Conservation (phyloP, 1,140 invertebrate genomes). For the Trachelipus rathkii region DNA sequence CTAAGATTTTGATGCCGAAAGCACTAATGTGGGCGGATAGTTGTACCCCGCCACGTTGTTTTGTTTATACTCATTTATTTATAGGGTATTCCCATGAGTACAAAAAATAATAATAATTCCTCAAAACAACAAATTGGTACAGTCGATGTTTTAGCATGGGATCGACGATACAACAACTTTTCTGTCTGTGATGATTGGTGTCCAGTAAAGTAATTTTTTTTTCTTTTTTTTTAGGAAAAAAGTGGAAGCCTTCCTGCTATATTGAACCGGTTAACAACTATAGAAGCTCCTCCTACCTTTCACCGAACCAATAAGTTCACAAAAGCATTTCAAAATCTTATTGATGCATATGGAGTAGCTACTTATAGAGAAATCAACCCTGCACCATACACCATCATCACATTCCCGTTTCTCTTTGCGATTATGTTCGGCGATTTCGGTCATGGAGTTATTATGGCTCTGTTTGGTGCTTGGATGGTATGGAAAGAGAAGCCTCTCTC, state of each 20-base stretch:
- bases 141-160: too few relatives aligned
- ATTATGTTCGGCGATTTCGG: conserved; percentile 98
- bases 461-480: conserved; percentile 62
- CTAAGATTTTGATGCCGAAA: too few relatives aligned
- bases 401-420: conserved; percentile 95
- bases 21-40: too few relatives aligned
- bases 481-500: conserved; percentile 52
- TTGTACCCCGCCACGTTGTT: too few relatives aligned
- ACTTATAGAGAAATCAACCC: conserved; percentile 94
- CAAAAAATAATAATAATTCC: too few relatives aligned
- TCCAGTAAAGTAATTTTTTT: background rate
- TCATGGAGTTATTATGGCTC: conserved; percentile 69
- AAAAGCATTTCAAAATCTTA: conserved; percentile 87
- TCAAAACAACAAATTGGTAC: too few relatives aligned
- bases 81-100: too few relatives aligned
- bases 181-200: too few relatives aligned
- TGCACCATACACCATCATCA: conserved; percentile 90
- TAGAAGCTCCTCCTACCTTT: conserved; percentile 89
- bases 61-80: too few relatives aligned
- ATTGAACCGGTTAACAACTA: conserved; percentile 84
- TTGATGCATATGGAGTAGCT: conserved; percentile 93
- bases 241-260: conserved; percentile 93
- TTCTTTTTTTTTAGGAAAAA: conserved; percentile 34
- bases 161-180: too few relatives aligned
- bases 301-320: conserved; percentile 95